phyloP scores from a whole-genome alignment of 2,113 vertebrate species.

The Casuarius casuarius region DNA sequence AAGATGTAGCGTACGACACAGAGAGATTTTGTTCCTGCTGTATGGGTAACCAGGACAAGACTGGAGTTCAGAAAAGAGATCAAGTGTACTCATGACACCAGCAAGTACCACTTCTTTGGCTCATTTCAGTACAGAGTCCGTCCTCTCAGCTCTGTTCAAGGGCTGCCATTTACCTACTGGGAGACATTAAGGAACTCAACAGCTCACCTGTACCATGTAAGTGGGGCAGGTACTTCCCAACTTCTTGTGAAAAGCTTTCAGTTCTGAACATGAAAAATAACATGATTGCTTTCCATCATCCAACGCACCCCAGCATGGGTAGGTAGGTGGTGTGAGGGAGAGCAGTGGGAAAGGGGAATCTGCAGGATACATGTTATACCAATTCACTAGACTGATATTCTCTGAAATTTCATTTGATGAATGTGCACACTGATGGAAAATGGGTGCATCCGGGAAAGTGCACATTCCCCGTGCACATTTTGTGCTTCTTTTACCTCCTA shows the following conservation, averaged over 20 bases:
- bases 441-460: neutral
- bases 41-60: neutral
- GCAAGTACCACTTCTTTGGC: fast-evolving
- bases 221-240: neutral
- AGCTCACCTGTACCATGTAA: fast-evolving
- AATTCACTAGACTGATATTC: neutral
- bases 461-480: neutral
- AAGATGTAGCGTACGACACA: neutral
- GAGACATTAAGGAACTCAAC: neutral
- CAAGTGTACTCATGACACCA: neutral
- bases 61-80: neutral
- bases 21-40: neutral
- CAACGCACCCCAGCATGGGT: neutral
- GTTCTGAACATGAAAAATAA: neutral
- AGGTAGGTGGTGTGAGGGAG: neutral
- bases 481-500: neutral
- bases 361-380: neutral
- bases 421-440: neutral
- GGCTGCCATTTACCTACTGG: fast-evolving
- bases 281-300: neutral
- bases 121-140: neutral
- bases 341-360: neutral
- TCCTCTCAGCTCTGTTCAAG: neutral
- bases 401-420: neutral
- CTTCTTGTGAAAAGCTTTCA: neutral